Base-by-base conservation (phyloP, 2,797 vertebrate species). In the Peromyscus attwateri region DNA sequence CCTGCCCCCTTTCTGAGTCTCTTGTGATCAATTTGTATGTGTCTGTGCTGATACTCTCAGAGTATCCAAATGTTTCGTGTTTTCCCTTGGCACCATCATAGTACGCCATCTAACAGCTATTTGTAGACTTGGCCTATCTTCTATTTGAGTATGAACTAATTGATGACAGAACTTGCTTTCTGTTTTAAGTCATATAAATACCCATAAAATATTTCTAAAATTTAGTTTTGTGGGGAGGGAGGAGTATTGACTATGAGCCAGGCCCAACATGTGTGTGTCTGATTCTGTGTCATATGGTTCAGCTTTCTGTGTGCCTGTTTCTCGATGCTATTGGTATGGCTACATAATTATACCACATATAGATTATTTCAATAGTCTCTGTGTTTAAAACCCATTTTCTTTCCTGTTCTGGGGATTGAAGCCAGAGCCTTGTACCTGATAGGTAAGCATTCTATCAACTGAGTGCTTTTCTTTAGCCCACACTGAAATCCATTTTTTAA, bases 191-290 rank as follows among this genome's bases (percentile, higher is more conserved):
- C 37, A 73, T 66, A 64, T 43, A 95, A 91, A 93, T 79, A 52
- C 34, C 37, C 87, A 95, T 82, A 79, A 96, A 95, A 91, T 93
- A 97, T 95, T 96, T 95, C 87, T 95, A 71, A 96, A 95, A 92
- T 88, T 95, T 79, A 88, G 70, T 96, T 93, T 85, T 37, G n/a
- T 55, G 52, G 57, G 37, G n/a, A 76, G 9, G 37, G 40, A 66
- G 80, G n/a, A 19, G 7, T 68, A 89, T 46, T 90, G 21, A n/a
- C 85, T 92, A 9, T 76, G 82, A 89, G 37, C 81, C 60, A 87
- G 70, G 88, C 21, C 82, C 43, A 88, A 34, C 16, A 49, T 27
- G 25, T 9, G 2, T 68, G 9, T 84, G 46, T 92, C 77, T 92
- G 75, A 83, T 95, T 91, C 70, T 91, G 77, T 46, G 73, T 88